phyloP scores from a whole-genome alignment of 2,888 invertebrate genomes.

The Eustalomyia histrio region DNA sequence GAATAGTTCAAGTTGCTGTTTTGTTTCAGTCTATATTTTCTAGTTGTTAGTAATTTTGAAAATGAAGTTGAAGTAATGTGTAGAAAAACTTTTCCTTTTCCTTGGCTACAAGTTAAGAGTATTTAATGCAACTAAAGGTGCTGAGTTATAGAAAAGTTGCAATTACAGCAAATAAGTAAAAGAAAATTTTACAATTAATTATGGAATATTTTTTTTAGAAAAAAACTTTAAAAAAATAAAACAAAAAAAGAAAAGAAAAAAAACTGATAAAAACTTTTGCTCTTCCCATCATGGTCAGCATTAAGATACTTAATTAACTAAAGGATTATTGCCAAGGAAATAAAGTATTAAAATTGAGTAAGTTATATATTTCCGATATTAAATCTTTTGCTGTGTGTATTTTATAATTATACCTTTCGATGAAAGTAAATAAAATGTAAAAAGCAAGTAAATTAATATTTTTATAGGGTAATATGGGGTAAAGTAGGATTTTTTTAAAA shows the following conservation, averaged over 20 bases:
- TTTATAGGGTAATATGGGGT: too few species aligned
- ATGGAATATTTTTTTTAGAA: neutral
- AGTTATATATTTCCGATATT: too few species aligned
- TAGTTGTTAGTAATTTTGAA: neutral
- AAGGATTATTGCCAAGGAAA: constrained; percentile 1
- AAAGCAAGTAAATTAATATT: too few species aligned
- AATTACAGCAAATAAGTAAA: constrained; percentile 47
- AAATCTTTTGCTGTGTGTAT: too few species aligned
- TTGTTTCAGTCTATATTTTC: neutral
- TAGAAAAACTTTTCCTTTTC: constrained; percentile 3
- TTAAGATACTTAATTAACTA: constrained; percentile 16
- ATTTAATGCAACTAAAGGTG: constrained; percentile 40
- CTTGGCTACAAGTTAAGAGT: constrained; percentile 4
- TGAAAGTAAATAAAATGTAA: too few species aligned
- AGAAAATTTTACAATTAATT: constrained; percentile 12
- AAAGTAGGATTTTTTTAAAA: too few species aligned
- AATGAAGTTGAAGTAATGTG: neutral
- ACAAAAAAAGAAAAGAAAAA: neutral
- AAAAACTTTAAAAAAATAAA: neutral
- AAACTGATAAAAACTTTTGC: constrained; percentile 23
- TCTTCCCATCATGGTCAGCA: constrained; percentile 15
- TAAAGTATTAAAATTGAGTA: neutral
- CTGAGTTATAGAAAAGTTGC: constrained; percentile 34
- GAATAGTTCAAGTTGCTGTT: constrained; percentile 4
- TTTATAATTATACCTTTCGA: too few species aligned